Evolutionary conservation across 2,113 vertebrate species (phyloP).

Genomic region (Gadus macrocephalus): DNA sequence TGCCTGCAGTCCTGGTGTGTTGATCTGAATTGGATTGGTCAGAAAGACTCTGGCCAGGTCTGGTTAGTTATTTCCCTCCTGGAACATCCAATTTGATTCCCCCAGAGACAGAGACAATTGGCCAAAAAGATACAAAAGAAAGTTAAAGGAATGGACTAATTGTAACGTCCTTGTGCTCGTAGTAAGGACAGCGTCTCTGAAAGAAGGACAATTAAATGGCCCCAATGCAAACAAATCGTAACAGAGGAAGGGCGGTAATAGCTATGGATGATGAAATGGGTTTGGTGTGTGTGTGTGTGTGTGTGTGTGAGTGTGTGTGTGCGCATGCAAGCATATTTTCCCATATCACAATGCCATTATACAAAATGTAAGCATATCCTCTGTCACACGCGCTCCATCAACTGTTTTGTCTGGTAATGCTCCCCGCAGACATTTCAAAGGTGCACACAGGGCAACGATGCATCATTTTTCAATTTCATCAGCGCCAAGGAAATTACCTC

Average conservation of each 20-base stretch:
- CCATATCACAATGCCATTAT: not conserved
- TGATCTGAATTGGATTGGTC: no score
- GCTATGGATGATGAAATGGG: not conserved
- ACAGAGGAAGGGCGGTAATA: not conserved
- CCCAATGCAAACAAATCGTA: no score
- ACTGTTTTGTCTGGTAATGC: not conserved
- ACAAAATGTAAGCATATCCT: slow-evolving; percentile 1
- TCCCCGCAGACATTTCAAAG: slow-evolving; percentile 9
- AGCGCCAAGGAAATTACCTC: slow-evolving; percentile 19
- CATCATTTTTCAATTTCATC: slow-evolving; percentile 18
- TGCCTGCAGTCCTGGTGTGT: no score
- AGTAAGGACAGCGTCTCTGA: no score
- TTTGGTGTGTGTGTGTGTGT: not conserved
- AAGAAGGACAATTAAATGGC: no score
- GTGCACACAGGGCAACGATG: slow-evolving; percentile 10
- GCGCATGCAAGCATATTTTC: not conserved
- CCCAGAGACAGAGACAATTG: no score
- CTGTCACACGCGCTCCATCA: slow-evolving; percentile 10
- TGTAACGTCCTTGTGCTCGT: no score
- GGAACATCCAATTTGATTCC: no score
- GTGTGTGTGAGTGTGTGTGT: not conserved
- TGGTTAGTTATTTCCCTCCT: no score
- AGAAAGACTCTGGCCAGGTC: no score
- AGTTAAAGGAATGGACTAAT: no score
- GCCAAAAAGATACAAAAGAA: no score